Conservation (phyloP, 2,113 vertebrate genomes). For the Spermophilus dauricus region DNA sequence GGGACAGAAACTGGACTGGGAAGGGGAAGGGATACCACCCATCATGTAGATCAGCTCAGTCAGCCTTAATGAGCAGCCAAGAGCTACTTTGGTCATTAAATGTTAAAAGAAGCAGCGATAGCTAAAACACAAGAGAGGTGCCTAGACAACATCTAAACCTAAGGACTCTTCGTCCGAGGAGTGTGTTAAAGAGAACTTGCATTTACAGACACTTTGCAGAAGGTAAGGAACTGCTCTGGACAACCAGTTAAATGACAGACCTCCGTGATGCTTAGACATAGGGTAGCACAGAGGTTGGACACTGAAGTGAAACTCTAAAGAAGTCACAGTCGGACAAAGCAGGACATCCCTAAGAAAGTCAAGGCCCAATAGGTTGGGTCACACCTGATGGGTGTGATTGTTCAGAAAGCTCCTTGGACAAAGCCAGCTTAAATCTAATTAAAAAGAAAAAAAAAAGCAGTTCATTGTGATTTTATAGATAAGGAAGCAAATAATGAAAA, state of each 20-base stretch:
- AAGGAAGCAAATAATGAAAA: slow-evolving; percentile 63
- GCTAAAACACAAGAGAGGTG: neutral
- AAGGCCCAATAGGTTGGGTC: neutral
- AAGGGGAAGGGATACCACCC: neutral
- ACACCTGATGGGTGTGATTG: neutral
- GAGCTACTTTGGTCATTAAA: neutral
- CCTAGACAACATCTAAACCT: neutral
- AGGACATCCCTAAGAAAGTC: neutral
- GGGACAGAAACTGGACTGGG: neutral
- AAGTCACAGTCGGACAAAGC: neutral
- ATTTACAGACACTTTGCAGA: neutral
- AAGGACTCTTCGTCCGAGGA: neutral
- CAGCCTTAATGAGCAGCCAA: neutral
- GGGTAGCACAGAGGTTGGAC: neutral
- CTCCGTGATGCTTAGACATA: neutral
- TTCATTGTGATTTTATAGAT: slow-evolving; percentile 64
- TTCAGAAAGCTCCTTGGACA: slow-evolving; percentile 32
- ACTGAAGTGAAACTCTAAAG: neutral
- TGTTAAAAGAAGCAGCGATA: neutral
- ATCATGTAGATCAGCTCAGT: neutral
- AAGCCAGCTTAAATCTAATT: slow-evolving; percentile 47
- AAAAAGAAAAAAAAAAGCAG: slow-evolving; percentile 18
- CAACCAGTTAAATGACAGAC: neutral
- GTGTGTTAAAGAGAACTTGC: neutral
- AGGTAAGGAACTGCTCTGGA: neutral